Evolutionary conservation across 2,113 vertebrate genomes (phyloP).

Genomic region (Nothocercus nigrocapillus): DNA sequence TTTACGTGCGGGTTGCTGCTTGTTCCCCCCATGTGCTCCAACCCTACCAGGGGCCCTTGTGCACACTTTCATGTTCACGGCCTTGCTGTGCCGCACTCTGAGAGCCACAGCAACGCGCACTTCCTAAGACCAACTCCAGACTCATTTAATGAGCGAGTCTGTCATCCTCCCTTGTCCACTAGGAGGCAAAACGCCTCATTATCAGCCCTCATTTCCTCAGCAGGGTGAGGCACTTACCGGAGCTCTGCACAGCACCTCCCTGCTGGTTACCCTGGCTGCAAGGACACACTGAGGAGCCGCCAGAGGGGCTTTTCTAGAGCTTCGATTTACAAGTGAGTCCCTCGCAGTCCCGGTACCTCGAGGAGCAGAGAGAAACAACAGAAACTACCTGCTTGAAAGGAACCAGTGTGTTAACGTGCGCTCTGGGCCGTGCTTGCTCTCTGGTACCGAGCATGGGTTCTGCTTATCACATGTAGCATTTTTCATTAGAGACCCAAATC

Average conservation of each 20-base stretch:
- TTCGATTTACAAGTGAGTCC: not conserved
- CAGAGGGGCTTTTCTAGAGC: not conserved
- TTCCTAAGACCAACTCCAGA: not conserved
- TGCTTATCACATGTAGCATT: not conserved
- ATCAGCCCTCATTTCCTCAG: not conserved
- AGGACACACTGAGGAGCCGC: conserved; percentile 23
- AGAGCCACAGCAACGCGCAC: not conserved
- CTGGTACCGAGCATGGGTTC: not conserved
- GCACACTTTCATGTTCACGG: not conserved
- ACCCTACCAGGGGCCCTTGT: not conserved
- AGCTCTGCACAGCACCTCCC: not conserved
- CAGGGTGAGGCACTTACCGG: not conserved
- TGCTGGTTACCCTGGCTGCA: conserved; percentile 44
- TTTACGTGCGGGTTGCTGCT: not conserved
- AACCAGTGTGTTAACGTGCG: not conserved
- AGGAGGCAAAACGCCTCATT: conserved; percentile 73
- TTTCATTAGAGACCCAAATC: not conserved
- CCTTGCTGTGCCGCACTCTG: not conserved
- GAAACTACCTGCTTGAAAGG: not conserved
- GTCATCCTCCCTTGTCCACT: conserved; percentile 31
- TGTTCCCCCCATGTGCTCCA: not conserved
- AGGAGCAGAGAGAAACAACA: not conserved
- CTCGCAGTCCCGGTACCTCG: not conserved
- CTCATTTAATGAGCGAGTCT: not conserved
- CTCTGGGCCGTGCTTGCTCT: not conserved